Conservation (phyloP, 1,140 invertebrate genomes). For the Drosophila seguyi region DNA sequence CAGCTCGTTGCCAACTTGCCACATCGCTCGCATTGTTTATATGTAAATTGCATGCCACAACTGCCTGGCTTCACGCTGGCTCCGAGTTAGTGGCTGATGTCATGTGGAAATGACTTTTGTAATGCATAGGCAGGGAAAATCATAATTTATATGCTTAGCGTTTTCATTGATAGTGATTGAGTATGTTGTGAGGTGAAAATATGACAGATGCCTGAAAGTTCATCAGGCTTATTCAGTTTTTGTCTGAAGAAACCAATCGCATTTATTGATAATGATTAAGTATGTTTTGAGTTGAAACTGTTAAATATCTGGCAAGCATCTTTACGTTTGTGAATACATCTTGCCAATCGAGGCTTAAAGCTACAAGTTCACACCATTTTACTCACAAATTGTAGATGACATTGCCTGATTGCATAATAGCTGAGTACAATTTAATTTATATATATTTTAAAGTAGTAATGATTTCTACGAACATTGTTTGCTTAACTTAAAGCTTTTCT, state of each 20-base stretch:
- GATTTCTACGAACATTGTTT: background rate
- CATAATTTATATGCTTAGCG: conserved; percentile 26
- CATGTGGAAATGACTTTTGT: conserved; percentile 56
- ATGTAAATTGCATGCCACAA: conserved; percentile 48
- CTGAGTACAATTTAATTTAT: conserved; percentile 22
- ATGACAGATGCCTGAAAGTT: conserved; percentile 6
- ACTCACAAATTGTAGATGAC: conserved; percentile 8
- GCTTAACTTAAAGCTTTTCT: background rate
- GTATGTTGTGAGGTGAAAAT: conserved; percentile 16
- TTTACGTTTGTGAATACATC: background rate
- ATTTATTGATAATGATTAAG: conserved; percentile 12
- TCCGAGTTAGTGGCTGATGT: conserved; percentile 18
- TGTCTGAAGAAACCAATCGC: conserved; percentile 13
- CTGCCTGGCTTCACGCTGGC: conserved; percentile 2
- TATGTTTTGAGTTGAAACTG: background rate
- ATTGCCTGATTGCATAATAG: conserved; percentile 29
- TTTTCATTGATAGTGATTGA: conserved; percentile 38
- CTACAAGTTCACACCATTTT: conserved; percentile 20
- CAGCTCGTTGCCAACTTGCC: conserved; percentile 44
- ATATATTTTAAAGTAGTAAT: background rate
- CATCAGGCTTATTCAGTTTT: conserved; percentile 3
- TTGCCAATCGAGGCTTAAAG: background rate
- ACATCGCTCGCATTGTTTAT: conserved; percentile 60
- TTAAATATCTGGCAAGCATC: background rate
- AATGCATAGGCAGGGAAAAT: conserved; percentile 32